A percentile compares a stretch with the other conserved stretches of the same genome.
Conservation (phyloP, 1,140 invertebrate species). For the Vanessa tameamea region DNA sequence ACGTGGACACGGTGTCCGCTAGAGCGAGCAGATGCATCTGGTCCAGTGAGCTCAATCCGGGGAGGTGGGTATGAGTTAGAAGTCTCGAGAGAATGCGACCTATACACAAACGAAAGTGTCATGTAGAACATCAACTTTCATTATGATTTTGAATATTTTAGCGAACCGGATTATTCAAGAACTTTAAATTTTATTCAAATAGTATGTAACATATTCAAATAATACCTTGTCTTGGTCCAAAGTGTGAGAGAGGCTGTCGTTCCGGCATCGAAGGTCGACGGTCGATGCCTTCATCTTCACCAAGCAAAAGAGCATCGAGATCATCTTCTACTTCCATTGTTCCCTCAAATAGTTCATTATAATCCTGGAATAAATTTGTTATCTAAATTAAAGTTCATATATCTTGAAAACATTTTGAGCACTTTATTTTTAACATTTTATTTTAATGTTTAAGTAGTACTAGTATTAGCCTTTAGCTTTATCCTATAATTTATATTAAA, state of each 20-base stretch:
- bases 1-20: constrained; percentile 98
- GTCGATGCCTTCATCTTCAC: constrained; percentile 85
- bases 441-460: no score
- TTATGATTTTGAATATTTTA: no score
- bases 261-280: constrained; percentile 85
- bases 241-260: constrained; percentile 88
- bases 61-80: constrained; percentile 97
- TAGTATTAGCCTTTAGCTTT: no score
- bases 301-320: constrained; percentile 89
- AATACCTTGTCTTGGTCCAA: constrained; percentile 88
- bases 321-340: constrained; percentile 89
- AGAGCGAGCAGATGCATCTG: constrained; percentile 99
- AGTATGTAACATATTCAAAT: neutral
- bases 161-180: no score
- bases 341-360: constrained; percentile 92
- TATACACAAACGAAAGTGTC: constrained; percentile 42
- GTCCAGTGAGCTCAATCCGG: constrained; percentile 97
- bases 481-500: no score
- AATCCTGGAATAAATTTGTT: constrained; percentile 82
- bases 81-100: constrained; percentile 90
- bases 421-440: no score
- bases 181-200: no score
- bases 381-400: neutral
- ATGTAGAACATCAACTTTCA: neutral
- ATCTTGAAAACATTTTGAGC: neutral